Conservation (phyloP, 2,113 vertebrate species). For the Oryctolagus cuniculus region mOryCun1.1 NC_091443.1:85691001-85691500, state of each 20-base stretch:
- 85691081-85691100: background rate
- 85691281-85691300: background rate
- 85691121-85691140: background rate
- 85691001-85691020: no score
- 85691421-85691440: background rate
- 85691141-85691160: background rate
- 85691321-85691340: background rate
- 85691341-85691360: background rate
- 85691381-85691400: background rate
- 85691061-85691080: background rate
- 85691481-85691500: background rate
- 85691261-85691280: background rate
- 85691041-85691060: no score
- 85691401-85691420: background rate
- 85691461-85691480: slow-evolving; percentile 2
- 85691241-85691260: background rate
- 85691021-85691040: no score
- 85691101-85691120: background rate
- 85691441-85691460: background rate
- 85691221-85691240: background rate
- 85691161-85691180: slow-evolving; percentile 37
- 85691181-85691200: slow-evolving; percentile 15
- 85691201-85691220: background rate
- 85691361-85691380: slow-evolving; percentile 2
- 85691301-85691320: background rate